A percentile compares a stretch with the other conserved stretches of the same genome.
These are phyloP conservation scores for Parapsyche elsis DNA, from an alignment of 1,140 invertebrate species.

Conservation along the genomic window DNA sequence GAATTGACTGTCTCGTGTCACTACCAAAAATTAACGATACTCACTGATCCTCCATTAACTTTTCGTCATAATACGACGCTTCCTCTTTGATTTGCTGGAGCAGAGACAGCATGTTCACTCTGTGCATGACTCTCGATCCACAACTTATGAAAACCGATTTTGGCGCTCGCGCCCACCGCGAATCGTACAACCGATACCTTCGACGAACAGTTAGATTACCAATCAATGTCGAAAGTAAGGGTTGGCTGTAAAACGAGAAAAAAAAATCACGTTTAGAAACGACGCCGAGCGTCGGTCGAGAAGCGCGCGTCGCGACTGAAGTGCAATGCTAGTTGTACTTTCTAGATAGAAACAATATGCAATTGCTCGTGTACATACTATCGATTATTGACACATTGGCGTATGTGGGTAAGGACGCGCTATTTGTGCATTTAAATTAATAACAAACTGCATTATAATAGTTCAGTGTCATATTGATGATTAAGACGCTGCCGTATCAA, in stretches of 20 bases:
- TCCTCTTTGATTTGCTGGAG: slow-evolving; percentile 52
- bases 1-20: neutral
- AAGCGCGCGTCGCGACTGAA: neutral
- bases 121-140: slow-evolving; percentile 39
- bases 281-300: neutral
- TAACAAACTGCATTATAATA: neutral
- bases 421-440: neutral
- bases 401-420: neutral
- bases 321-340: neutral
- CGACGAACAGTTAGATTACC: no score
- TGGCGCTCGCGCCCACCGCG: no score
- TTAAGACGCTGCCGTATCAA: neutral
- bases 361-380: neutral
- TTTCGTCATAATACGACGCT: slow-evolving; percentile 46
- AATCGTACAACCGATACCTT: no score
- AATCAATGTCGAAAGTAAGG: no score
- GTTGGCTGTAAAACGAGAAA: no score
- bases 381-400: slow-evolving; percentile 5
- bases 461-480: neutral
- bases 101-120: slow-evolving; percentile 47
- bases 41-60: slow-evolving; percentile 44
- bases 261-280: neutral
- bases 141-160: no score
- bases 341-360: neutral
- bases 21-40: neutral